phyloP scores from a whole-genome alignment of 2,113 vertebrate species.

The Oryzias melastigma region DNA sequence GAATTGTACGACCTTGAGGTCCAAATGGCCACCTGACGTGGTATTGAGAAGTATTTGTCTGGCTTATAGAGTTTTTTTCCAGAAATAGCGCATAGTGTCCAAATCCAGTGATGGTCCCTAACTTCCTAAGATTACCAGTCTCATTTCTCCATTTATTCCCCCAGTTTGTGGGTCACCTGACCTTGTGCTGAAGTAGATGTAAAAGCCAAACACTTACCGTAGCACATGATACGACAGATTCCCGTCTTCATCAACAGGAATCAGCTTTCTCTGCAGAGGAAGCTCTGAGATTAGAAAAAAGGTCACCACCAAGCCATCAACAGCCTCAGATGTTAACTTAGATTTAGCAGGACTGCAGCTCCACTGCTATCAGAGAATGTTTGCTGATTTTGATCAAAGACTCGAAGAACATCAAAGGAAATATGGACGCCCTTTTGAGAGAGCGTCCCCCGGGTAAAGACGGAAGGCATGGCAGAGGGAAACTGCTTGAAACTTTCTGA shows the following conservation, averaged over 20 bases:
- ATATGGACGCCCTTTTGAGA: conserved; percentile 18
- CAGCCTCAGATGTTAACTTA: conserved; percentile 3
- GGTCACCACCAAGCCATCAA: conserved; percentile 15
- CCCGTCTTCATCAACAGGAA: conserved; percentile 20
- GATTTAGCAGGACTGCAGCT: background rate
- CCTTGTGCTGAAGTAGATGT: no score
- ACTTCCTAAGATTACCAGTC: no score
- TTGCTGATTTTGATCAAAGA: conserved; percentile 60
- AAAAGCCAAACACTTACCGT: no score
- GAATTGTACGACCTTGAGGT: no score
- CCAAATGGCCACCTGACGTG: no score
- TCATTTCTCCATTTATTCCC: no score
- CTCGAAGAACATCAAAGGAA: conserved; percentile 44
- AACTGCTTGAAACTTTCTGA: conserved; percentile 29
- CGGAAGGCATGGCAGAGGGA: conserved; percentile 20
- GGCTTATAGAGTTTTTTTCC: no score
- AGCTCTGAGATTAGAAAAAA: conserved; percentile 12
- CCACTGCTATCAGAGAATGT: conserved; percentile 18
- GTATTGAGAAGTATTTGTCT: no score
- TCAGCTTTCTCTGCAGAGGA: conserved; percentile 29
- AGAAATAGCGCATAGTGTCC: no score
- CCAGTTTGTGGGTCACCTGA: no score
- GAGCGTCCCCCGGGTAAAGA: conserved; percentile 22
- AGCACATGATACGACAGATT: conserved; percentile 11
- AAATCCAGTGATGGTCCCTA: no score